Base-by-base conservation (phyloP, 2,113 vertebrate genomes). In the Lepus timidus region DNA sequence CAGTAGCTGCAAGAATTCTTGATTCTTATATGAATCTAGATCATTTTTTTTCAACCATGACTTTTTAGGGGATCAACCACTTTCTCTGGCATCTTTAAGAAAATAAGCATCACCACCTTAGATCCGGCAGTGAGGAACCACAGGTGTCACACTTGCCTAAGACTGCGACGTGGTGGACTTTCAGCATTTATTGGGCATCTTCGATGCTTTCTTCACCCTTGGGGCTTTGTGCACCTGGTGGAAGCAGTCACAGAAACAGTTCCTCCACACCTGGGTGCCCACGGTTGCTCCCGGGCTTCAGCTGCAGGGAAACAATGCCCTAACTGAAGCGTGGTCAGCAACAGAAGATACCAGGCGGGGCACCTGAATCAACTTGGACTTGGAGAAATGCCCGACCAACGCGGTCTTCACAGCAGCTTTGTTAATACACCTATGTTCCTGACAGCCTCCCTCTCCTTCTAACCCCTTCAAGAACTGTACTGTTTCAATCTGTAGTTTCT, bases 41-140 rank as follows among this genome's bases (percentile, higher is more conserved):
- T 76, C 62, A 51, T 68, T 68, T 81, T 81, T 83, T 90, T n/a
- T 33, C 12, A 80, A 51, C 22, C 13, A 7, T 44, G 67, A 86
- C 51, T 84, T 80, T 95, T 58, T 65, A 85, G 68, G n/a, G 23
- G 51, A 89, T 84, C 29, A 62, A 52, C 9, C 8, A 86, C 52
- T 89, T 92, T 65, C 49, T 92, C 70, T 52, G 49, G 33, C 11
- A 33, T 31, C 58, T 71, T 90, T 86, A 51, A 85, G 64, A 91
- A 87, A 92, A 79, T 51, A n/a, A 94, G 51, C 64, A 67, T 58
- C 29, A 81, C 4, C 71, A 23, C 55, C 49, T 62, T 88, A 52
- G 88, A 8, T 88, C 52, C 33, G 61, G 73, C 10, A 61, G 29
- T 75, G 44, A 52, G 86, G 44, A 7, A 64, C 49, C 49, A 76